Evolutionary conservation across 2,797 vertebrate genomes (phyloP).

Genomic region (Otolemur crassicaudatus): DNA sequence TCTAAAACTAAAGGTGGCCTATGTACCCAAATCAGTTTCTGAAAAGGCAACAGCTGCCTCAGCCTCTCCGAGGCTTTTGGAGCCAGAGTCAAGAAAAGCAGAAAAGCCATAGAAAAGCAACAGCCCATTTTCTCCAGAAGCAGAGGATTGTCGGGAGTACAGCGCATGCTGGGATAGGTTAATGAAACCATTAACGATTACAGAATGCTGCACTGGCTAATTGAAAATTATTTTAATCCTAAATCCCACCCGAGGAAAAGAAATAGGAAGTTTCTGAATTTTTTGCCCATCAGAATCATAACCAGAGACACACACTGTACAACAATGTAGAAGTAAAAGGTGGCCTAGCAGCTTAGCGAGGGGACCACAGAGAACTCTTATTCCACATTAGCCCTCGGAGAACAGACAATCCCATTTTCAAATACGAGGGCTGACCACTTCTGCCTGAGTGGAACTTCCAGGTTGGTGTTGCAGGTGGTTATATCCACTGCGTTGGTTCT

Average conservation of each 20-base stretch:
- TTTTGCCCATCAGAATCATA: neutral
- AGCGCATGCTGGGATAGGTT: neutral
- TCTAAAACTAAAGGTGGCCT: neutral
- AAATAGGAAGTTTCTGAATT: neutral
- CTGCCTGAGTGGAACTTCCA: neutral
- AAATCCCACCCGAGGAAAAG: slow-evolving; percentile 27
- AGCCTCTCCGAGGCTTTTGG: neutral
- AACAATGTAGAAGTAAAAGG: neutral
- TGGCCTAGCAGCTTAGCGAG: neutral
- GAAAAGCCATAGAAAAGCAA: neutral
- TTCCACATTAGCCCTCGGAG: neutral
- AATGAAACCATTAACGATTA: neutral
- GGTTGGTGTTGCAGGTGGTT: neutral
- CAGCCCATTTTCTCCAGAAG: slow-evolving; percentile 5
- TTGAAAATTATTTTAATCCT: slow-evolving; percentile 9
- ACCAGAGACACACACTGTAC: neutral
- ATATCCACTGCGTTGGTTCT: neutral
- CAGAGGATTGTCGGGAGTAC: neutral
- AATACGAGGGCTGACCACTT: neutral
- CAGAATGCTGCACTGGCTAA: slow-evolving; percentile 4
- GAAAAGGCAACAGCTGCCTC: neutral
- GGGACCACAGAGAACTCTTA: neutral
- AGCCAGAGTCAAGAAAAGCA: neutral
- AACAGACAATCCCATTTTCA: neutral
- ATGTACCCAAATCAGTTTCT: neutral